phyloP scores from a whole-genome alignment of 2,113 vertebrate species.

The Plestiodon gilberti region DNA sequence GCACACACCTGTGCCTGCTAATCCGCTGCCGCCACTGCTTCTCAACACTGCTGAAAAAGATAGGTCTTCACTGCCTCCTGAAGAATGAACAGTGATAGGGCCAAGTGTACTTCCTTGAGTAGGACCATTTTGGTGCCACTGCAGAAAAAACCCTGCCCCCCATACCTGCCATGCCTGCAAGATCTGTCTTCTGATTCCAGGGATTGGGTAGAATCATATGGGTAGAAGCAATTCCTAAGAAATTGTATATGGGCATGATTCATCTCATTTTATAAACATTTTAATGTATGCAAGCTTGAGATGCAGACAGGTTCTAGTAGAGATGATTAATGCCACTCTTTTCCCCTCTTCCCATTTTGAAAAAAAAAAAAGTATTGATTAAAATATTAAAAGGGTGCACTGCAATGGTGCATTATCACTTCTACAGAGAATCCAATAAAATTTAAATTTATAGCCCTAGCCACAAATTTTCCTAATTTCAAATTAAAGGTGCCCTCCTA shows the following conservation, averaged over 20 bases:
- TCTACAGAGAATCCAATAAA: neutral
- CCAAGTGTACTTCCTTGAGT: too few relatives aligned
- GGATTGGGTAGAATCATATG: too few relatives aligned
- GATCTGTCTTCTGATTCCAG: too few relatives aligned
- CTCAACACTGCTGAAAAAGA: too few relatives aligned
- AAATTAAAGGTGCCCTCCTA: conserved; percentile 32
- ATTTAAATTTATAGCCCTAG: conserved; percentile 9
- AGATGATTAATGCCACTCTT: neutral
- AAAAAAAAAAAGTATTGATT: conserved; percentile 26
- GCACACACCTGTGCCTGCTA: too few relatives aligned
- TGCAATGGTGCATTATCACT: conserved; percentile 4
- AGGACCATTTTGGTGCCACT: too few relatives aligned
- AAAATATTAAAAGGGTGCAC: conserved; percentile 2
- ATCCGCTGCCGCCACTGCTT: too few relatives aligned
- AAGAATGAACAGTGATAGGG: too few relatives aligned
- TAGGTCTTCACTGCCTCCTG: too few relatives aligned
- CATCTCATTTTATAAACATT: neutral
- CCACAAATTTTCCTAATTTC: conserved; percentile 33
- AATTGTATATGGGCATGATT: neutral
- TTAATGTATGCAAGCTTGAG: neutral
- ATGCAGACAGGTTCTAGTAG: neutral
- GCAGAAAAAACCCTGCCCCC: too few relatives aligned
- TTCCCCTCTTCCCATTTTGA: neutral
- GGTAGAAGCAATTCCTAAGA: too few relatives aligned
- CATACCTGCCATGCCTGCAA: too few relatives aligned